Percentiles rank a stretch among this genome's conserved stretches.
Evolutionary conservation across 2,888 invertebrate species (phyloP).

Genomic region (Rhamnusium bicolor): DNA sequence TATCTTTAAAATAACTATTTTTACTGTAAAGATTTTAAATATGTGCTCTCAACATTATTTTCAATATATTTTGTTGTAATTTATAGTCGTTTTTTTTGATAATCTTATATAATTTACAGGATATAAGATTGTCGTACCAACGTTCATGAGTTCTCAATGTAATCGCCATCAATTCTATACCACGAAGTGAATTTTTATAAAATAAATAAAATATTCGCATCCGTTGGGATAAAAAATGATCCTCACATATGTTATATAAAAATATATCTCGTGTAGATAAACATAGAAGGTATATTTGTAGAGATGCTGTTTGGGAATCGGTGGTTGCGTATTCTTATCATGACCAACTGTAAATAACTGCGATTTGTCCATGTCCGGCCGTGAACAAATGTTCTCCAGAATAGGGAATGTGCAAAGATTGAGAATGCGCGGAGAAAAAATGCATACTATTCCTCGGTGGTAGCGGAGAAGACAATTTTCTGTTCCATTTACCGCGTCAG

Average conservation of each 20-base stretch:
- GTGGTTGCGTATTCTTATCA: constrained; percentile 67
- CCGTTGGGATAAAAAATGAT: constrained; percentile 36
- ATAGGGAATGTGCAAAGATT: constrained; percentile 70
- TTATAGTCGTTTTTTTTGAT: neutral
- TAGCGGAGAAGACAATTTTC: constrained; percentile 71
- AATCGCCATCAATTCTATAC: neutral
- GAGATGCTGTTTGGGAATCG: constrained; percentile 45
- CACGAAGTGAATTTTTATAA: constrained; percentile 4
- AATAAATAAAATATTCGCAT: neutral
- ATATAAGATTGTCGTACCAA: neutral
- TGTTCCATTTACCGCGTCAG: constrained; percentile 71
- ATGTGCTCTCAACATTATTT: too few species aligned
- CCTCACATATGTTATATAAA: constrained; percentile 41
- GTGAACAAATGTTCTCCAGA: constrained; percentile 64
- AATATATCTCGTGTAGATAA: constrained; percentile 47
- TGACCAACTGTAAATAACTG: constrained; percentile 70
- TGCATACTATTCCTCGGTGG: constrained; percentile 62
- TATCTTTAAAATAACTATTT: too few species aligned
- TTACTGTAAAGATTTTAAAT: too few species aligned
- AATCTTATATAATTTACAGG: neutral
- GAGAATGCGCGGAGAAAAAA: constrained; percentile 70
- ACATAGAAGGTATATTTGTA: constrained; percentile 49
- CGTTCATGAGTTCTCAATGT: neutral
- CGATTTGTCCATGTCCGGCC: constrained; percentile 71
- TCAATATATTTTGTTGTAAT: neutral